These are phyloP conservation scores for Morone chrysops DNA, from an alignment of 2,113 vertebrate genomes.

Conservation along the genomic window DNA sequence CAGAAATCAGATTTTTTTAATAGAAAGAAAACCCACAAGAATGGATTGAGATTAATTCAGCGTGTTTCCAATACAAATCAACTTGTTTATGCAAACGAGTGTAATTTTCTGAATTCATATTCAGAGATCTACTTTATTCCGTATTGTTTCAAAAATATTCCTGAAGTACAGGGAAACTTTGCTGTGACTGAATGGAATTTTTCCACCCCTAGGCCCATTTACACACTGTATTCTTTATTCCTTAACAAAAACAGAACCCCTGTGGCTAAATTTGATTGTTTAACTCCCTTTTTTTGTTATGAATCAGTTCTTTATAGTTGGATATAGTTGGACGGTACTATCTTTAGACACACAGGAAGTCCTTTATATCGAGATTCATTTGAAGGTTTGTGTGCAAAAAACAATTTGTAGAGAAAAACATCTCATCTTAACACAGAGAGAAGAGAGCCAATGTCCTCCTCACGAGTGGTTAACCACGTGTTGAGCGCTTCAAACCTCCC, in stretches of 20 bases:
- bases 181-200: neutral
- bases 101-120: neutral
- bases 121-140: neutral
- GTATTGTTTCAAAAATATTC: neutral
- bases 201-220: neutral
- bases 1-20: neutral
- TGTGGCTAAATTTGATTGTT: neutral
- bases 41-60: neutral
- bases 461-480: slow-evolving; percentile 39
- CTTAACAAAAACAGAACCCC: neutral
- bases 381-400: neutral
- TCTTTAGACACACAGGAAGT: neutral
- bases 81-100: neutral
- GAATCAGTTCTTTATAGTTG: neutral
- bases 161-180: neutral
- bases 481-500: slow-evolving; percentile 27
- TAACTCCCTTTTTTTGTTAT: neutral
- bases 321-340: neutral
- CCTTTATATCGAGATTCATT: neutral
- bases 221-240: neutral
- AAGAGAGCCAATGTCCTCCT: slow-evolving; percentile 23
- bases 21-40: neutral
- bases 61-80: neutral
- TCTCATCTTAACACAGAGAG: neutral
- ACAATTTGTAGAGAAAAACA: neutral